These are phyloP conservation scores for Stenchaetothrips biformis DNA, from an alignment of 2,888 invertebrate species.

Conservation along the genomic window DNA sequence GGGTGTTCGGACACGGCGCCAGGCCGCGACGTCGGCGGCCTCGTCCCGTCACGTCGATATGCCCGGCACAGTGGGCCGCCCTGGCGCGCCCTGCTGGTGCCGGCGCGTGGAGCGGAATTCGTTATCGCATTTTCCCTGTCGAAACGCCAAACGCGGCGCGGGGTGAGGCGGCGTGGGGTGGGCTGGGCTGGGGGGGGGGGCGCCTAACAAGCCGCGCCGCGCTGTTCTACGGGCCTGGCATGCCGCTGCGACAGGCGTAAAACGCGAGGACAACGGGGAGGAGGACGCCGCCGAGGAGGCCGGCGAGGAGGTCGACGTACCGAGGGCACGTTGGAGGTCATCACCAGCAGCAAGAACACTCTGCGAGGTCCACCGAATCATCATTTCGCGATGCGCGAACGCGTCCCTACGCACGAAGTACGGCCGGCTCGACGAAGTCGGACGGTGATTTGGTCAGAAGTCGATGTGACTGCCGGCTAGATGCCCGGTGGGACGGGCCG, in stretches of 20 bases:
- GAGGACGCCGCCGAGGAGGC: neutral
- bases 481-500: too few relatives aligned
- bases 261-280: neutral
- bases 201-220: neutral
- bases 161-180: too few relatives aligned
- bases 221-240: neutral
- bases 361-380: neutral
- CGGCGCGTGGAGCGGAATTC: constrained; percentile 17
- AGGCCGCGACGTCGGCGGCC: too few relatives aligned
- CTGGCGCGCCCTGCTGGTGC: neutral
- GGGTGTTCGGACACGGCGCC: too few relatives aligned
- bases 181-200: too few relatives aligned
- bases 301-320: neutral
- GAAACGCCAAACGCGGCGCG: neutral
- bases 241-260: neutral
- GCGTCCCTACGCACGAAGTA: too few relatives aligned
- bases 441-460: too few relatives aligned
- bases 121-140: constrained; percentile 19
- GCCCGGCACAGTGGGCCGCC: neutral
- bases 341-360: neutral
- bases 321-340: neutral
- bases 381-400: too few relatives aligned
- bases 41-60: too few relatives aligned
- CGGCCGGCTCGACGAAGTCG: too few relatives aligned
- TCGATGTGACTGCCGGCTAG: too few relatives aligned